Percentiles rank a stretch among this genome's conserved stretches.
phyloP scores from a whole-genome alignment of 2,888 invertebrate genomes.

The Sinohyriopsis cumingii region DNA sequence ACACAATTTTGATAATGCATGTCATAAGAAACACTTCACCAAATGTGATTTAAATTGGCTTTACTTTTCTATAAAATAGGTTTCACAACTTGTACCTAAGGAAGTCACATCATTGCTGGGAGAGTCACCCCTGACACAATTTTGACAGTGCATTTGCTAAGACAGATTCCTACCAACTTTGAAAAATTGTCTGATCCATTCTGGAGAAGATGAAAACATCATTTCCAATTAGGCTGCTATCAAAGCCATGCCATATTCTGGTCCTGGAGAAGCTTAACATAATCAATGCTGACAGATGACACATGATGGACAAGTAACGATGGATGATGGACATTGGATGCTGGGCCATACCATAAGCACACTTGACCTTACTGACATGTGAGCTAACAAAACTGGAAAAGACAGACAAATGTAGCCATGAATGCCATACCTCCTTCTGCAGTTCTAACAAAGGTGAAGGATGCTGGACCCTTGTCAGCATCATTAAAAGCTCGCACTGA shows the following conservation, averaged over 20 bases:
- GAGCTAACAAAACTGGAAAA: neutral
- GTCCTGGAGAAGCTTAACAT: neutral
- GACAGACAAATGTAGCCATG: conserved; percentile 33
- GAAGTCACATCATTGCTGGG: too few species aligned
- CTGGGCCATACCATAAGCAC: neutral
- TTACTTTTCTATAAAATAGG: too few species aligned
- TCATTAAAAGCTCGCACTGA: conserved; percentile 85
- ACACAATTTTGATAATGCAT: too few species aligned
- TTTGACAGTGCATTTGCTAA: too few species aligned
- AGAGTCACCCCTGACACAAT: too few species aligned
- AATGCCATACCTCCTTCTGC: conserved; percentile 83
- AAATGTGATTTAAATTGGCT: too few species aligned
- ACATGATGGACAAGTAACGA: too few species aligned
- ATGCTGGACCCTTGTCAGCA: conserved; percentile 82
- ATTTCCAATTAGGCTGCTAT: conserved; percentile 1
- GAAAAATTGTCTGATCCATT: too few species aligned
- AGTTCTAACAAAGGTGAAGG: conserved; percentile 82
- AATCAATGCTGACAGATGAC: neutral
- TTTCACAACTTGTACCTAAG: too few species aligned
- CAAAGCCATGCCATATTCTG: neutral
- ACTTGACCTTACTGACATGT: neutral
- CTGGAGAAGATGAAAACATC: too few species aligned
- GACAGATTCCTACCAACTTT: too few species aligned
- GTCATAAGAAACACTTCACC: too few species aligned
- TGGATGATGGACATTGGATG: neutral